These are phyloP conservation scores for Proterorhinus semilunaris DNA, from an alignment of 2,113 vertebrate species.

Conservation along the genomic window DNA sequence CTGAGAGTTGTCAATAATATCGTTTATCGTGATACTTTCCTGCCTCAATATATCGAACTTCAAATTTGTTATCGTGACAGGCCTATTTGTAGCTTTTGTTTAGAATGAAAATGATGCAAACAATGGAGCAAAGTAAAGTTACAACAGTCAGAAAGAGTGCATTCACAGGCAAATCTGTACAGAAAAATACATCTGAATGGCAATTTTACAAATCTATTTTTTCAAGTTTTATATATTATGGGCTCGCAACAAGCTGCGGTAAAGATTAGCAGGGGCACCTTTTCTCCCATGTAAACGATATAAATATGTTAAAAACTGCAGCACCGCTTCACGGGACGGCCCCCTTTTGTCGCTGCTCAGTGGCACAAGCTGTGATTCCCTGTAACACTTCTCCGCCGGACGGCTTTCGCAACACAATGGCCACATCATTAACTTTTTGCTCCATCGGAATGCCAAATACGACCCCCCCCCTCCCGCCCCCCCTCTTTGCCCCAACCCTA, in stretches of 20 bases:
- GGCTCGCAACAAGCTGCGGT: neutral
- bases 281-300: conserved; percentile 59
- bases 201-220: neutral
- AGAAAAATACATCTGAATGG: too few species aligned
- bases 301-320: conserved; percentile 52
- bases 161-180: too few species aligned
- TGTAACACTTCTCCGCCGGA: conserved; percentile 61
- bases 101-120: too few species aligned
- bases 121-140: too few species aligned
- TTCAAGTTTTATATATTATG: neutral
- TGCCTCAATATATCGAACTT: too few species aligned
- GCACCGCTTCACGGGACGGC: conserved; percentile 36
- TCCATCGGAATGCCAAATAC: conserved; percentile 72
- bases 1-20: too few species aligned
- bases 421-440: conserved; percentile 80
- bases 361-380: conserved; percentile 66
- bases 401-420: conserved; percentile 65
- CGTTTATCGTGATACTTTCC: too few species aligned
- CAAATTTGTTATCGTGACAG: too few species aligned
- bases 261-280: conserved; percentile 20
- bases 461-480: neutral
- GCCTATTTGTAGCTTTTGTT: too few species aligned
- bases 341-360: conserved; percentile 69
- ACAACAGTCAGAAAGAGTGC: too few species aligned
- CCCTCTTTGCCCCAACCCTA: conserved; percentile 11